Evolutionary conservation across 1,140 invertebrate species (phyloP), one percentile per base, ranked within the genome.

Genomic region (Drusus annulatus): DNA sequence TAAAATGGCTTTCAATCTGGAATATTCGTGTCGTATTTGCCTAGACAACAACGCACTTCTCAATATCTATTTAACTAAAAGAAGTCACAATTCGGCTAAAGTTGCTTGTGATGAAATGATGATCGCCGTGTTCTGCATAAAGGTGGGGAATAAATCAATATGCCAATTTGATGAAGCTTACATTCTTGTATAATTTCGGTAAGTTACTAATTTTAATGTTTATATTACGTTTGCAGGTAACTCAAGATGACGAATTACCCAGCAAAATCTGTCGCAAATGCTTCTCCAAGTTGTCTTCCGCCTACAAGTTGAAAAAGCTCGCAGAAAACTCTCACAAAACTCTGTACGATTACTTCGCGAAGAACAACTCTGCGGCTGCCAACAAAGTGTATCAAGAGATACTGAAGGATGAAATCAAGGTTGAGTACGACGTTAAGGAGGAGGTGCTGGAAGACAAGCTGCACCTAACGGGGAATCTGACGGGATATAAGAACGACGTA

Each of bases 191-290:
- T n/a, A 0, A 7, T 21, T n/a, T 56, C 19, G 16, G 0, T n/a
- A 4, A n/a, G n/a, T n/a, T n/a, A n/a, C n/a, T n/a, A n/a, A n/a
- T n/a, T n/a, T n/a, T n/a, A n/a, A n/a, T n/a, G n/a, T n/a, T n/a
- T n/a, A 5, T 56, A 5, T 56, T 56, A 4, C 21, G 19, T 10
- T 60, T 60, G 17, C 23, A 75, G 71, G 52, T 58, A 17, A 25
- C 25, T 31, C 13, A 58, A 56, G 54, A 75, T 58, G 71, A 75
- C 54, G 71, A 31, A 6, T 28, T 75, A 2, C 71, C 71, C 2
- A 54, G 17, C 5, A 75, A 75, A 56, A 56, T 75, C 21, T 75
- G 71, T 15, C 52, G 71, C 2, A 75, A 75, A 28, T 75, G 71
- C 36, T 56, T 56, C 25, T 56, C 71, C 25, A 75, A 75, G 58